Base-by-base conservation (phyloP, 2,113 vertebrate species). In the Gadus macrocephalus region DNA sequence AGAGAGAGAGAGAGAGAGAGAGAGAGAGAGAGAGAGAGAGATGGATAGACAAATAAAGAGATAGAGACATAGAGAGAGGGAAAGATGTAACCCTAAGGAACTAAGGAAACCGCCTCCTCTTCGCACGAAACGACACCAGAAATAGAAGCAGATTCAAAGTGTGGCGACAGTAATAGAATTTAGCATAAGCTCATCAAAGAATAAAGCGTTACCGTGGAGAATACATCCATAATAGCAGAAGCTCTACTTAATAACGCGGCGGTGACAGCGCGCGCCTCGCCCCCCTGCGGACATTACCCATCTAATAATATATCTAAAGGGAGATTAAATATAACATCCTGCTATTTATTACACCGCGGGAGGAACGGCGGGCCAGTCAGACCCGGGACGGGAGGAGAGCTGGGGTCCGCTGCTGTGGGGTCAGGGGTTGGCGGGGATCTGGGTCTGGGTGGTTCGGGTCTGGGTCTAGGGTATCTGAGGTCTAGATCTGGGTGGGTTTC, bases 301-400 rank as follows among this genome's bases (percentile, higher is more conserved):
- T 93, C 90, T 91, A 93, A 93, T 93, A 92, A 93, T 92, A 92
- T 83, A 92, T 82, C 90, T 89, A 82, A 87, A 22, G 85, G 85
- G 88, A 91, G 91, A 92, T 93, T 92, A 92, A 92, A 92, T 91
- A 89, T 87, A 88, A 88, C 90, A 92, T 91, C 88, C 89, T 88
- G 85, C 90, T 90, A 91, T 92, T 92, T 91, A 92, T 92, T 92
- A 88, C 85, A 85, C 78, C 74, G 25, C 72, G 81, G 76, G 77
- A 82, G 77, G 79, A 76, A 62, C 80, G 81, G 77, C 68, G 73
- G 62, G 15, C 12, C 6, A 17, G 6, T 59, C 19, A 7, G 6
- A 17, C 17, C 15, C 19, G 5, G 5, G 58, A n/a, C 58, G n/a
- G 58, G 17, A 59, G 1, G 56, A 58, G 19, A 14, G 56, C 14